Evolutionary conservation across 2,888 invertebrate species (phyloP).

Genomic region (Agriopis leucophaearia): DNA sequence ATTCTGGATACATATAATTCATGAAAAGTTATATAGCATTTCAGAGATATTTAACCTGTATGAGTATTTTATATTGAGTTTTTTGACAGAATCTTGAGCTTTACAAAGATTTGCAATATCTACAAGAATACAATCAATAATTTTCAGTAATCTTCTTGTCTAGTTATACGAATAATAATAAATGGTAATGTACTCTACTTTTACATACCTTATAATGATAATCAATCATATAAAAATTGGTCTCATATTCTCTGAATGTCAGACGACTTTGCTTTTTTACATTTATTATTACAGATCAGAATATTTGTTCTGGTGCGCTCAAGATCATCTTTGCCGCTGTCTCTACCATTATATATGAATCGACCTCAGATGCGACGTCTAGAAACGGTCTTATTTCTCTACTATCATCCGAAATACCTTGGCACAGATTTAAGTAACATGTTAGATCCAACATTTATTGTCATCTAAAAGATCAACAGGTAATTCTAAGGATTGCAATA

Average conservation of each 20-base stretch:
- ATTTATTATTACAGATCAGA: neutral
- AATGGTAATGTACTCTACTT: too few relatives aligned
- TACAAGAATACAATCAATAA: too few relatives aligned
- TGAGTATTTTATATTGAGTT: slow-evolving; percentile 8
- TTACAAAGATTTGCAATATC: neutral
- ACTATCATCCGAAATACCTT: slow-evolving; percentile 19
- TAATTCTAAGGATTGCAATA: slow-evolving; percentile 24
- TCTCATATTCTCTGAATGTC: slow-evolving; percentile 6
- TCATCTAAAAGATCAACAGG: slow-evolving; percentile 31
- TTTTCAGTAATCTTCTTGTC: too few relatives aligned
- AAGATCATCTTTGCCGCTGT: neutral
- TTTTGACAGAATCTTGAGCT: neutral
- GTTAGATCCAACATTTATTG: slow-evolving; percentile 29
- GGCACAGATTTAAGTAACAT: slow-evolving; percentile 38
- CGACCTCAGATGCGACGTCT: neutral
- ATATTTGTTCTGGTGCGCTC: neutral
- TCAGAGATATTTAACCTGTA: neutral
- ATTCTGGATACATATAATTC: slow-evolving; percentile 1
- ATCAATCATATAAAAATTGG: slow-evolving; percentile 9
- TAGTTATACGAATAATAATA: too few relatives aligned
- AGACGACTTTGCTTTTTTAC: neutral
- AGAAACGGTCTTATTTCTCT: slow-evolving; percentile 1
- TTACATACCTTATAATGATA: neutral
- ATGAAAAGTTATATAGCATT: neutral
- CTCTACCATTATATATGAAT: neutral